Evolutionary conservation across 1,140 invertebrate genomes (phyloP).

Genomic region (Hylyphantes graminicola): DNA sequence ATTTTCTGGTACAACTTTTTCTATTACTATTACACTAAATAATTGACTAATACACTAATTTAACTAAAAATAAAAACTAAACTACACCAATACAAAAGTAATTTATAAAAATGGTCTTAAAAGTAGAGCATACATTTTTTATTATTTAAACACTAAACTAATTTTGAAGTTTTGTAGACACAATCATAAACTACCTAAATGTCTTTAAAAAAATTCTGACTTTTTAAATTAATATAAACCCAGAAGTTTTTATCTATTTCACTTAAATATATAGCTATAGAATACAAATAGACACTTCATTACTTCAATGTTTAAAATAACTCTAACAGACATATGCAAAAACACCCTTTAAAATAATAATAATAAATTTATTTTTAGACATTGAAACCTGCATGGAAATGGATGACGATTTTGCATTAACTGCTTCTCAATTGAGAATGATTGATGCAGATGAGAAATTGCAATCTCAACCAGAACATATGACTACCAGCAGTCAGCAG

Average conservation of each 20-base stretch:
- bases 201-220: neutral
- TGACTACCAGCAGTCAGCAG: constrained; percentile 18
- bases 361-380: neutral
- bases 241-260: neutral
- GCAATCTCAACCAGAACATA: neutral
- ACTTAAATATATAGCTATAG: neutral
- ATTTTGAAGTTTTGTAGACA: too few species aligned
- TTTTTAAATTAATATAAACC: neutral
- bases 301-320: neutral
- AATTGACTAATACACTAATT: too few species aligned
- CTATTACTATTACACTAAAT: neutral
- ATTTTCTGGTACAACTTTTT: neutral
- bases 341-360: neutral
- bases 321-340: neutral
- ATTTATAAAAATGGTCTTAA: too few species aligned
- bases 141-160: too few species aligned
- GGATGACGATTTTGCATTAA: constrained; percentile 49
- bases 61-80: too few species aligned
- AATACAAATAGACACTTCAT: too few species aligned
- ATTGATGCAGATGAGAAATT: constrained; percentile 37
- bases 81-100: too few species aligned
- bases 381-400: constrained; percentile 22
- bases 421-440: constrained; percentile 38
- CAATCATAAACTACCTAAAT: too few species aligned
- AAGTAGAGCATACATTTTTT: too few species aligned